These are phyloP conservation scores for Bradypodion pumilum DNA, from an alignment of 2,797 vertebrate genomes.

Conservation along the genomic window DNA sequence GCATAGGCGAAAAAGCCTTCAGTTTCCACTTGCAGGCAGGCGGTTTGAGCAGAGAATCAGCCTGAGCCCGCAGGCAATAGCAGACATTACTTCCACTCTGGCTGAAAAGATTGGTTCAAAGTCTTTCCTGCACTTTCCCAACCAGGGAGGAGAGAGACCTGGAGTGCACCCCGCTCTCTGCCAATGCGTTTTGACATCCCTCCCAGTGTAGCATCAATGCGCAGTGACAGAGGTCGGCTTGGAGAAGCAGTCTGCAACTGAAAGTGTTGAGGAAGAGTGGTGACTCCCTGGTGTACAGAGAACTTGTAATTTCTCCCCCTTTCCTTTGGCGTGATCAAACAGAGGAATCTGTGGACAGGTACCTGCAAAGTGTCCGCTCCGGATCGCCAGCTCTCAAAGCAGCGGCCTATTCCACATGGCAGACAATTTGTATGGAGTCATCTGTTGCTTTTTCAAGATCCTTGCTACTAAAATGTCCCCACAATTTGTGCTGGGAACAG, in stretches of 20 bases:
- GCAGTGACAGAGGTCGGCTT: fast-evolving
- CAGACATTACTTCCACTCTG: slow-evolving; percentile 65
- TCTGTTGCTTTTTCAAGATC: neutral
- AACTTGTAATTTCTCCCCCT: too few species aligned
- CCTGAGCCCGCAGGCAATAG: slow-evolving; percentile 47
- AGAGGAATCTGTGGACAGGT: too few species aligned
- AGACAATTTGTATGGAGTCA: neutral
- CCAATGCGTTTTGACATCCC: neutral
- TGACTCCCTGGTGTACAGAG: too few species aligned
- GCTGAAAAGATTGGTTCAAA: slow-evolving; percentile 63
- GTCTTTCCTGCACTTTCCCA: slow-evolving; percentile 23
- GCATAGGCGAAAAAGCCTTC: slow-evolving; percentile 18
- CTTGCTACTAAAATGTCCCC: neutral
- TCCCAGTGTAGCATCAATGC: neutral
- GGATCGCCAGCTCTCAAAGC: neutral
- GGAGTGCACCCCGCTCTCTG: neutral
- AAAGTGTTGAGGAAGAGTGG: neutral
- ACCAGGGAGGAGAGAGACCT: fast-evolving
- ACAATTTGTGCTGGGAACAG: neutral
- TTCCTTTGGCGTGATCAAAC: too few species aligned
- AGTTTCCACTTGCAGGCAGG: slow-evolving; percentile 38
- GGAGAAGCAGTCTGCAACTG: neutral
- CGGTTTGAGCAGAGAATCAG: slow-evolving; percentile 46
- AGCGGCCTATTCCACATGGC: neutral
- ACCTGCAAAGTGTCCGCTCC: too few species aligned